Conservation (phyloP, 1,140 invertebrate genomes). For the Euura saliciscinereae region DNA sequence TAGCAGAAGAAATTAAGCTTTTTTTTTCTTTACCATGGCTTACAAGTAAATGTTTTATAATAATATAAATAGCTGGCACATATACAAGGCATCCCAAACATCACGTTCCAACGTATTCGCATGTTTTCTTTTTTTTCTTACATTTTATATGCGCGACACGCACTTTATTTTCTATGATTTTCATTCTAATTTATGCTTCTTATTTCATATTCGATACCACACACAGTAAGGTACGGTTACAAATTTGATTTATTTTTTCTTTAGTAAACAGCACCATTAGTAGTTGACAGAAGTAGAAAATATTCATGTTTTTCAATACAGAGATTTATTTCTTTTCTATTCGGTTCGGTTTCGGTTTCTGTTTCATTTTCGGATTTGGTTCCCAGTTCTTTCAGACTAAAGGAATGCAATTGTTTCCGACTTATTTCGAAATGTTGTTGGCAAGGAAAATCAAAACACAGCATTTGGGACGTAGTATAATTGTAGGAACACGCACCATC, state of each 20-base stretch:
- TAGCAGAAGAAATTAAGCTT: neutral
- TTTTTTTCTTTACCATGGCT: neutral
- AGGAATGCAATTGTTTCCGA: too few species aligned
- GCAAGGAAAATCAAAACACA: too few species aligned
- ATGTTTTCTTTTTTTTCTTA: neutral
- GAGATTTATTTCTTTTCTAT: neutral
- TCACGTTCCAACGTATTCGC: conserved; percentile 8
- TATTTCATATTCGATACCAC: neutral
- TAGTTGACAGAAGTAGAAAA: conserved; percentile 4
- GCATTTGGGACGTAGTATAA: too few species aligned
- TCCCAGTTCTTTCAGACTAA: too few species aligned
- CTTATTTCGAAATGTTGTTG: too few species aligned
- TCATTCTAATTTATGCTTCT: neutral
- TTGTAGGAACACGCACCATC: too few species aligned
- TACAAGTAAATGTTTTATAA: conserved; percentile 5
- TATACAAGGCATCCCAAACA: conserved; percentile 16
- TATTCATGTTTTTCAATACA: neutral
- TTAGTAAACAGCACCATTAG: conserved; percentile 3
- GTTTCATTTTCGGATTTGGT: too few species aligned
- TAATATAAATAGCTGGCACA: conserved; percentile 15
- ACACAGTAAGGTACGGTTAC: too few species aligned
- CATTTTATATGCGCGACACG: neutral
- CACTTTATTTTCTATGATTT: neutral
- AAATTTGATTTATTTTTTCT: neutral
- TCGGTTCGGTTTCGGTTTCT: too few species aligned